These are phyloP conservation scores for Apaloderma vittatum DNA, from an alignment of 2,113 vertebrate genomes.

Conservation along the genomic window DNA sequence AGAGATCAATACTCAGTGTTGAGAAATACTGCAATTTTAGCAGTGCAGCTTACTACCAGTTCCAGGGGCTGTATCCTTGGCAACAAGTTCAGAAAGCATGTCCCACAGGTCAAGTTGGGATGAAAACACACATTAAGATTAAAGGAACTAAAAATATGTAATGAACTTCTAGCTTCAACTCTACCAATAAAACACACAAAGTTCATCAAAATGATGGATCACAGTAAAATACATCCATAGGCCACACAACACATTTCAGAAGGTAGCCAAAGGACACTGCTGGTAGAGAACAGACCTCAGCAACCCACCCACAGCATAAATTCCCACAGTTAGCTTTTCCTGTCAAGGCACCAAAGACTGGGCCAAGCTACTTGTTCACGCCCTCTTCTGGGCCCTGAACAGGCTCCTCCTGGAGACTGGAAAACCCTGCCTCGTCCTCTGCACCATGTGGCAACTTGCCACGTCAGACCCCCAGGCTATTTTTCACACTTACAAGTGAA, in stretches of 20 bases:
- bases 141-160: background rate
- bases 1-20: background rate
- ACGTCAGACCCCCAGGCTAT: background rate
- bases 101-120: background rate
- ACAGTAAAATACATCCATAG: background rate
- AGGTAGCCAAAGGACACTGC: background rate
- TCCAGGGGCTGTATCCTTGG: constrained; percentile 12
- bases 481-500: constrained; percentile 91
- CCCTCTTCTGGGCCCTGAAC: background rate
- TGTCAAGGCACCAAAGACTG: background rate
- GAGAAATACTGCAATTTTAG: background rate
- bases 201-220: background rate
- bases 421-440: background rate
- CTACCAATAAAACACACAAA: background rate
- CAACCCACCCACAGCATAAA: background rate
- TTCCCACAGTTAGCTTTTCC: background rate
- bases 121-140: background rate
- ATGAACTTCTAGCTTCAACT: constrained; percentile 10
- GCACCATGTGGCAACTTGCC: background rate
- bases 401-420: background rate
- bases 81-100: background rate
- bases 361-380: background rate
- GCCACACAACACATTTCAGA: background rate
- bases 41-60: background rate
- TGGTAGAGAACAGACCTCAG: background rate